A percentile compares a stretch with the other conserved stretches of the same genome.
Conservation (phyloP, 2,888 invertebrate species). For the Metacarcinus magister region DNA sequence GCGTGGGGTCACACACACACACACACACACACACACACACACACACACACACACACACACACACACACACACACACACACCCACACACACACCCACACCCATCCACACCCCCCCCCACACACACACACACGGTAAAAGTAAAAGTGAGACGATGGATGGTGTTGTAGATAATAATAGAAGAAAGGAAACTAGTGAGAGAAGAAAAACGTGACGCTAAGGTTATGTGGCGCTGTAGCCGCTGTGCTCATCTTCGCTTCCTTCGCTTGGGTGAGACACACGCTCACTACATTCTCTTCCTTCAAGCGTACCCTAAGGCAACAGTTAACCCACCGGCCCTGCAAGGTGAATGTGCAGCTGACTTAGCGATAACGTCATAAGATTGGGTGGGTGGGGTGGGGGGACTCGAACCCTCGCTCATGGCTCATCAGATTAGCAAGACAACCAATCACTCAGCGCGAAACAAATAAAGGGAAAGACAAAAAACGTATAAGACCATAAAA, state of each 20-base stretch:
- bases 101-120: no score
- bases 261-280: neutral
- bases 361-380: neutral
- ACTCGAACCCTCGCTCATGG: neutral
- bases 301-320: neutral
- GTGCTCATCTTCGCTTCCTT: neutral
- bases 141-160: neutral
- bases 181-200: neutral
- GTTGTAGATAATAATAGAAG: neutral
- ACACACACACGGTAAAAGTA: neutral
- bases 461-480: neutral
- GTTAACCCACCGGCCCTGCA: neutral
- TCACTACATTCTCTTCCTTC: neutral
- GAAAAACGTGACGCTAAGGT: neutral
- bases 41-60: no score
- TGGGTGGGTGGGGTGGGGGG: neutral
- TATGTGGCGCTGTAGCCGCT: neutral
- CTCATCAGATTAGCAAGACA: neutral
- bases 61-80: neutral
- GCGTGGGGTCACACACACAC: neutral
- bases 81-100: no score
- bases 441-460: neutral
- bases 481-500: neutral
- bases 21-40: no score
- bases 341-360: neutral